A percentile compares a stretch with the other conserved stretches of the same genome.
Conservation (phyloP, 2,888 invertebrate genomes). For the Tridacna gigas region DNA sequence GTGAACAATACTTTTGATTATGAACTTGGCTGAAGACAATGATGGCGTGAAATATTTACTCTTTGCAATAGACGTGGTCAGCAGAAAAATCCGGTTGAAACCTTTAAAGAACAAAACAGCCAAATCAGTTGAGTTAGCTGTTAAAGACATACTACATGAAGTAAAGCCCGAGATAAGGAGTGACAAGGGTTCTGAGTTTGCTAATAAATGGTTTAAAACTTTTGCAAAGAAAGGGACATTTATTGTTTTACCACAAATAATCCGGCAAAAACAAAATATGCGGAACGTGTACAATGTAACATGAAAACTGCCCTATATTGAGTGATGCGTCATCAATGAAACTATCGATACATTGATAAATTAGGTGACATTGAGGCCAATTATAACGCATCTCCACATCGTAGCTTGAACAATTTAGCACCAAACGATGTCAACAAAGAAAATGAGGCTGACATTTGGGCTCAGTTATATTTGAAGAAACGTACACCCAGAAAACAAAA, state of each 20-base stretch:
- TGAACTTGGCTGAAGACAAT: slow-evolving; percentile 37
- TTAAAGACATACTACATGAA: slow-evolving; percentile 29
- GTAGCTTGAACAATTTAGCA: no score
- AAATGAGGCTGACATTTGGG: slow-evolving; percentile 55
- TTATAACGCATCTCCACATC: slow-evolving; percentile 32
- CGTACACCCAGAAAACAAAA: no score
- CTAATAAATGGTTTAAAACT: no score
- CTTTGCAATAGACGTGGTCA: slow-evolving; percentile 51
- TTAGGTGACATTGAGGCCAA: neutral
- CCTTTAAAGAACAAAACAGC: slow-evolving; percentile 40
- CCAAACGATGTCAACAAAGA: slow-evolving; percentile 27
- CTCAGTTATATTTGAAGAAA: no score
- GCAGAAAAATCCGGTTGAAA: slow-evolving; percentile 46
- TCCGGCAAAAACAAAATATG: slow-evolving; percentile 28
- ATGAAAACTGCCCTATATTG: slow-evolving; percentile 9
- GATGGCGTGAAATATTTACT: slow-evolving; percentile 46
- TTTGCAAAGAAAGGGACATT: slow-evolving; percentile 27
- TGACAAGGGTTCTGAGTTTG: slow-evolving; percentile 35
- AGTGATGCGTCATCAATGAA: no score
- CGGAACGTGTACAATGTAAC: slow-evolving; percentile 27
- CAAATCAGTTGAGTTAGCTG: slow-evolving; percentile 24
- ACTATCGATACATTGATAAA: no score
- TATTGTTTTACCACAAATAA: slow-evolving; percentile 35
- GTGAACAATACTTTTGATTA: no score
- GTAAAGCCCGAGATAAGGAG: slow-evolving; percentile 22